Evolutionary conservation across 2,888 invertebrate species (phyloP), one percentile per base, ranked within the genome.

Genomic region (Erebia palarica): DNA sequence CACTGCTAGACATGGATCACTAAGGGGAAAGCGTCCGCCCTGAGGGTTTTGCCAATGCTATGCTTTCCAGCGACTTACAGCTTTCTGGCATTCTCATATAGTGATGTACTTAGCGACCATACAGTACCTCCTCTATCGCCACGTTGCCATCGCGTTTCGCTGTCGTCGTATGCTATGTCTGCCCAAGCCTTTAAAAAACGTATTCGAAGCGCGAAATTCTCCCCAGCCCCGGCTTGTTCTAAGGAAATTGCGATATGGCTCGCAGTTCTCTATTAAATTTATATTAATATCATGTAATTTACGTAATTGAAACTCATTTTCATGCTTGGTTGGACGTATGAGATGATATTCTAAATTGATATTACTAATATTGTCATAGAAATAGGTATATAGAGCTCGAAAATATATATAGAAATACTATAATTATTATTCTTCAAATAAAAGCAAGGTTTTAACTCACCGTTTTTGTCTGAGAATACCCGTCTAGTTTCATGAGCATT

Each of bases 231-330:
- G 73, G 70, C 75, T 71, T 76, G 72, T 73, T 60, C 72, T 70
- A 69, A 75, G 79, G 79, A 78, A 79, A 79, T 79, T 80, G 77
- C 77, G 75, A 78, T 75, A 74, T 76, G 75, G 75, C 76, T 75
- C 76, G 76, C 75, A 73, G 74, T 71, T 69, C 76, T 77, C 77
- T 78, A 80, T 79, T 79, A 80, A 79, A 77, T 78, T 76, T 74
- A 76, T 76, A 78, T 79, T 79, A 80, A 78, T 79, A 78, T 78
- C 76, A 71, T 70, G 69, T 70, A 64, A 73, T 71, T 68, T 73
- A 69, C 66, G 67, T 67, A 75, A 73, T 76, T 70, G 66, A 59
- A 70, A 75, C 73, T 72, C 72, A 75, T 75, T 72, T 75, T 58
- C 53, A 65, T 68, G 72, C 66, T 59, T 63, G 64, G 68, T 59